Evolutionary conservation across 2,888 invertebrate genomes (phyloP), one percentile per base, ranked within the genome.

Genomic region (Orchesellides sinensis): DNA sequence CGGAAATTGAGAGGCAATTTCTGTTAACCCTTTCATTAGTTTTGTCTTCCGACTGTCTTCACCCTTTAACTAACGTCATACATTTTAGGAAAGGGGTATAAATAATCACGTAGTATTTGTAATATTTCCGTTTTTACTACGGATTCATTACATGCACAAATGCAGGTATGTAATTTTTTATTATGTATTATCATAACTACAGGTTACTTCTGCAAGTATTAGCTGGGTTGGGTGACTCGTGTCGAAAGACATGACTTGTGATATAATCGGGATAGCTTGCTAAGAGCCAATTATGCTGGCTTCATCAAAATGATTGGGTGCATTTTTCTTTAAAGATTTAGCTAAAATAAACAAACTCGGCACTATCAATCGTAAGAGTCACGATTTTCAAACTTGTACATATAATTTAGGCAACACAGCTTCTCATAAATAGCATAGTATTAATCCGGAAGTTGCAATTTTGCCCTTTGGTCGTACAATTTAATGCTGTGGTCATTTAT

Each of bases 1-100:
- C 74, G 74, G 74, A 75, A 75, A 65, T 75, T 49, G 47, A 49
- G 19, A 75, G 40, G 54, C 27, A 54, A 65, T 75, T 35, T 23
- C 17, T 45, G 23, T 61, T 45, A 68, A 29, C 19, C 29, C 35
- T 21, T 70, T 54, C 56, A 54, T 54, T 70, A 54, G 19, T 19
- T 10, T 23, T 23, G 23, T 54, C 10, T 19, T 19, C 49, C 49
- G 40, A 49, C 19, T n/a, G 25, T 12, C 23, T 54, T 54, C 23
- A 21, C 21, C 21, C 54, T 17, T 2, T 52, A 17, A 27, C 6
- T 21, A 21, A 19, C n/a, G n/a, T n/a, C n/a, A n/a, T n/a, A n/a
- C n/a, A n/a, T n/a, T n/a, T n/a, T 52, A 17, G 10, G 10, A 69
- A 70, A 40, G 32, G 29, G 69, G 40, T n/a, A n/a, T n/a, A 40